These are phyloP conservation scores for Archocentrus centrarchus DNA, from an alignment of 2,113 vertebrate species.

Conservation along the genomic window DNA sequence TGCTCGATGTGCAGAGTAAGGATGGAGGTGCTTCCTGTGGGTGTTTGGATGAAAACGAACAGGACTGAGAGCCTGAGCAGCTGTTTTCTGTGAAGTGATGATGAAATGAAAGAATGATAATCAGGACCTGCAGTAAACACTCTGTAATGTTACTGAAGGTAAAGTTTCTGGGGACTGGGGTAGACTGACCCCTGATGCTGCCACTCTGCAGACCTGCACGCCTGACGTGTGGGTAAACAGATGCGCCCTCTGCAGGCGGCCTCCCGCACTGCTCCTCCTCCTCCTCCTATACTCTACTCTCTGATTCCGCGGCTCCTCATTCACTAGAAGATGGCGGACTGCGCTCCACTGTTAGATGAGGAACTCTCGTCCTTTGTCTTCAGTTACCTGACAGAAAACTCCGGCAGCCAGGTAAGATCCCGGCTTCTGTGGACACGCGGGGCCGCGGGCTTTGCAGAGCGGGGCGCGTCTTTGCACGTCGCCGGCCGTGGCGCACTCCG, in stretches of 20 bases:
- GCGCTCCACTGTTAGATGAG: conserved; percentile 94
- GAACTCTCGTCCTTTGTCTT: conserved; percentile 97
- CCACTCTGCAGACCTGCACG: conserved; percentile 6
- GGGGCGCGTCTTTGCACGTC: conserved; percentile 45
- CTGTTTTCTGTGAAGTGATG: no score
- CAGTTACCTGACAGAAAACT: conserved; percentile 93
- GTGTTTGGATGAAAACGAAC: no score
- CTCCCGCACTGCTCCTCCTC: conserved; percentile 52
- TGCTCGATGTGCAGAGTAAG: no score
- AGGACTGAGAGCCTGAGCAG: no score
- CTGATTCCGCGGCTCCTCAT: conserved; percentile 79
- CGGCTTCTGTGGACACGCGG: background rate
- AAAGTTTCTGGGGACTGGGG: background rate
- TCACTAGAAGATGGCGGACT: conserved; percentile 98
- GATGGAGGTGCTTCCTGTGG: no score
- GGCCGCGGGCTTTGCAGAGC: conserved; percentile 6
- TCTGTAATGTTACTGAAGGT: background rate
- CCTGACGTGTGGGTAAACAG: conserved; percentile 52
- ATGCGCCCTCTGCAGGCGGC: conserved; percentile 74
- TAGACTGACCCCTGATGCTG: conserved; percentile 23
- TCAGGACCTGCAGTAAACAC: background rate
- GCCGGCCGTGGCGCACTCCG: conserved; percentile 29
- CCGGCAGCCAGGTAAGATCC: conserved; percentile 89
- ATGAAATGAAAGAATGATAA: no score
- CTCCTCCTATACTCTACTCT: conserved; percentile 75